Evolutionary conservation across 1,140 invertebrate genomes (phyloP), one percentile per base, ranked within the genome.

Genomic region (Samia ricini): DNA sequence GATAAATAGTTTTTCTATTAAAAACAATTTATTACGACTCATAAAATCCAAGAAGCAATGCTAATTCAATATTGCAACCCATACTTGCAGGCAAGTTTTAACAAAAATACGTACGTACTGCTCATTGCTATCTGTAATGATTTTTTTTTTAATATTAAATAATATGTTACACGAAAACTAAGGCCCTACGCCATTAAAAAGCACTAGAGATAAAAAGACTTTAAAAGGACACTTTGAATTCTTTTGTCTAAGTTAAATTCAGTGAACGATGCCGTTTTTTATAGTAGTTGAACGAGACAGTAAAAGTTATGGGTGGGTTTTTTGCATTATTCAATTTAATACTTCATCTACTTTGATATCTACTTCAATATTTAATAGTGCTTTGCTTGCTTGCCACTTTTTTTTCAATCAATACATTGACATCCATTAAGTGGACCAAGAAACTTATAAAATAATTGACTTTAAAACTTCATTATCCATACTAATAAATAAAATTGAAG

Each of bases 181-280:
- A 49, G 57, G 57, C 57, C 57, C n/a, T 23, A 22, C 22, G 57
- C 57, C 57, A 59, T 23, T 50, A 50, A 50, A 59, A 59, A 26
- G 18, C 6, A 26, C 12, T 59, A 49, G 36, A 59, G 20, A 59
- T 50, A 49, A 59, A 59, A 33, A 49, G 52, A 60, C 23, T 52
- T 60, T 60, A 60, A 52, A 6, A 52, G 29, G 59, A n/a, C 33
- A 60, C 49, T 60, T 60, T 29, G 24, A 52, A 29, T 60, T 50
- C 49, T 20, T 52, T 60, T 59, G 57, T 48, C 48, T 51, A 26
- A 29, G 59, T 60, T 60, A 52, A 52, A 60, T 60, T 60, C 18
- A 20, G 50, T 52, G 21, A 50, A 29, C 8, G 26, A 20, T 20
- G 7, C 20, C 33, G 15, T 42, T 42, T 42, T 42, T 42, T 12